These are phyloP conservation scores for Chaunax sp. DNA, from an alignment of 2,797 vertebrate species.

Conservation along the genomic window DNA sequence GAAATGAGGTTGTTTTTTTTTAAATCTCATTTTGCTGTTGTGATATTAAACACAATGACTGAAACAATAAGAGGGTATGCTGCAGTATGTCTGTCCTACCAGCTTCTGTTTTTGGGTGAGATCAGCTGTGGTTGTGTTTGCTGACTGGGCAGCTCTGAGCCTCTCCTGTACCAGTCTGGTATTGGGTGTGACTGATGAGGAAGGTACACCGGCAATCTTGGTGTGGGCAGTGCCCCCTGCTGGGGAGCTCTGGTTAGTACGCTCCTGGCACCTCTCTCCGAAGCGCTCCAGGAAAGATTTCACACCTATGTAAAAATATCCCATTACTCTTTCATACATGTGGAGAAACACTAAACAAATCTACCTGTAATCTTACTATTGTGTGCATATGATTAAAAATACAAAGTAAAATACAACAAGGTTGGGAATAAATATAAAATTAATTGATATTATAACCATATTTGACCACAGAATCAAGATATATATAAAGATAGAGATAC, in stretches of 20 bases:
- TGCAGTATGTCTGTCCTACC: constrained; percentile 71
- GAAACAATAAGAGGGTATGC: not conserved
- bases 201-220: constrained; percentile 73
- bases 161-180: constrained; percentile 90
- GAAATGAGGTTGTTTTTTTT: constrained; percentile 3
- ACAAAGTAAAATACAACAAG: not conserved
- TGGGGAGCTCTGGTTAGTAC: constrained; percentile 74
- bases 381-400: not conserved
- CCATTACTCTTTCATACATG: not conserved
- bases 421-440: not conserved
- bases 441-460: too few relatives aligned
- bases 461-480: not conserved
- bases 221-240: constrained; percentile 55
- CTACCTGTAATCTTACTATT: too few relatives aligned
- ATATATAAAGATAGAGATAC: too few relatives aligned
- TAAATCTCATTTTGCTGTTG: fast-evolving
- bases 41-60: not conserved
- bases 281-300: constrained; percentile 95
- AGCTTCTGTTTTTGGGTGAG: constrained; percentile 90
- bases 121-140: constrained; percentile 86
- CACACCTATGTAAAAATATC: constrained; percentile 73
- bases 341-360: not conserved
- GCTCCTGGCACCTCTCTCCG: constrained; percentile 90
- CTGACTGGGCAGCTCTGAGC: constrained; percentile 81
- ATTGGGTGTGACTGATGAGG: constrained; percentile 85